Percentiles rank a stretch among this genome's conserved stretches.
phyloP scores from a whole-genome alignment of 2,888 invertebrate genomes.

The Pachliopta kotzebuea region DNA sequence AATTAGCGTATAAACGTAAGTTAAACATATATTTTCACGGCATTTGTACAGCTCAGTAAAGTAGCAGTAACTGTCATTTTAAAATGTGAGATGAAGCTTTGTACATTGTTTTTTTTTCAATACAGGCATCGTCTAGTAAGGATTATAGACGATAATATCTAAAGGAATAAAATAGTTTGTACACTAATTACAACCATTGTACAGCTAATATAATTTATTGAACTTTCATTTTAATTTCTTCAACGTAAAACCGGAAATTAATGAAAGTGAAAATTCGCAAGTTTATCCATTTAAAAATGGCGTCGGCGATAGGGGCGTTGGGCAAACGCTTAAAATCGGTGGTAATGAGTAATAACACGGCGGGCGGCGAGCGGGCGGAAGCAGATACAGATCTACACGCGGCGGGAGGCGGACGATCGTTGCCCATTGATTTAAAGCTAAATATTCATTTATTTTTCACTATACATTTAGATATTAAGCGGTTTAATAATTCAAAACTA shows the following conservation, averaged over 20 bases:
- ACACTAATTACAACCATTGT: too few species aligned
- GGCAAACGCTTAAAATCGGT: conserved; percentile 61
- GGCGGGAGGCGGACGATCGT: conserved; percentile 41
- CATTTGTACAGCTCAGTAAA: too few species aligned
- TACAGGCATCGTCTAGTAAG: too few species aligned
- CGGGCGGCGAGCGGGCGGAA: conserved; percentile 58
- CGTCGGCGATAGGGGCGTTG: conserved; percentile 31
- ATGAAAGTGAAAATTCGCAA: neutral
- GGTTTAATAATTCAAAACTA: neutral
- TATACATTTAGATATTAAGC: conserved; percentile 25
- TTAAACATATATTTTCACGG: too few species aligned
- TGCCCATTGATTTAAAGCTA: conserved; percentile 66
- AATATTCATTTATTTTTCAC: conserved; percentile 53
- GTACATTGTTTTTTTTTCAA: too few species aligned
- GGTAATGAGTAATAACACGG: conserved; percentile 68
- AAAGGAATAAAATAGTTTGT: too few species aligned
- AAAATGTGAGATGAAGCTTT: too few species aligned
- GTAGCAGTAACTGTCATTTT: too few species aligned
- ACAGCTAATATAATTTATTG: too few species aligned
- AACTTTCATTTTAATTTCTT: too few species aligned
- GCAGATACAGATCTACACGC: conserved; percentile 61
- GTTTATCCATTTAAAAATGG: conserved; percentile 2
- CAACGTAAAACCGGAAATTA: neutral
- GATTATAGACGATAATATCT: too few species aligned
- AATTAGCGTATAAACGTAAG: too few species aligned